Conservation (phyloP, 2,888 invertebrate genomes). For the Habroteleia sp. region DNA sequence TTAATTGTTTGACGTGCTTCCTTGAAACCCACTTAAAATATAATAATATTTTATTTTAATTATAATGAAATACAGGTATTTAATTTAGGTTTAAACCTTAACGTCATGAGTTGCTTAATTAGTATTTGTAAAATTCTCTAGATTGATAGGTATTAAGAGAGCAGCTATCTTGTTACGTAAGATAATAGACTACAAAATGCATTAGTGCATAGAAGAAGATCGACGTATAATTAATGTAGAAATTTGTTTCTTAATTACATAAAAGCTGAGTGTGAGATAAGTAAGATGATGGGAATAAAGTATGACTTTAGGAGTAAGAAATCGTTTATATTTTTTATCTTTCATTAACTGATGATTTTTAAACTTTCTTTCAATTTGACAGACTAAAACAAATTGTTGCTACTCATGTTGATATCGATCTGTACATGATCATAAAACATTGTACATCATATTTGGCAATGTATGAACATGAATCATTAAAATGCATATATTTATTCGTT, state of each 20-base stretch:
- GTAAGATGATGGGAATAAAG: too few species aligned
- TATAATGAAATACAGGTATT: too few species aligned
- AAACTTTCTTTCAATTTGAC: too few species aligned
- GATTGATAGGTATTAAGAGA: slow-evolving; percentile 9
- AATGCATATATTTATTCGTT: slow-evolving; percentile 8
- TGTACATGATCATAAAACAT: slow-evolving; percentile 15
- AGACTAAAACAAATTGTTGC: not conserved
- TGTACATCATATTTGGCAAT: not conserved
- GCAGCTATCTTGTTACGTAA: slow-evolving; percentile 7
- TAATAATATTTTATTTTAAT: too few species aligned
- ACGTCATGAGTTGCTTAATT: not conserved
- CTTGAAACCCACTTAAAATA: too few species aligned
- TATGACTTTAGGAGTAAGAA: too few species aligned
- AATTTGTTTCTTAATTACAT: slow-evolving; percentile 15
- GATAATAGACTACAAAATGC: slow-evolving; percentile 17
- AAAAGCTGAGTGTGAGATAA: not conserved
- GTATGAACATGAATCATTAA: slow-evolving; percentile 7
- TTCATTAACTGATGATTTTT: not conserved
- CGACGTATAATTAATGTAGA: slow-evolving; percentile 28
- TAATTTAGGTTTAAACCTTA: too few species aligned
- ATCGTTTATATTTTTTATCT: too few species aligned
- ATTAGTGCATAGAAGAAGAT: slow-evolving; percentile 21
- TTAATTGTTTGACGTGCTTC: too few species aligned
- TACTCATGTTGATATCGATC: slow-evolving; percentile 4
- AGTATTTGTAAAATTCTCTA: slow-evolving; percentile 10